These are phyloP conservation scores for Poecilia picta DNA, from an alignment of 2,797 vertebrate genomes.

Conservation along the genomic window DNA sequence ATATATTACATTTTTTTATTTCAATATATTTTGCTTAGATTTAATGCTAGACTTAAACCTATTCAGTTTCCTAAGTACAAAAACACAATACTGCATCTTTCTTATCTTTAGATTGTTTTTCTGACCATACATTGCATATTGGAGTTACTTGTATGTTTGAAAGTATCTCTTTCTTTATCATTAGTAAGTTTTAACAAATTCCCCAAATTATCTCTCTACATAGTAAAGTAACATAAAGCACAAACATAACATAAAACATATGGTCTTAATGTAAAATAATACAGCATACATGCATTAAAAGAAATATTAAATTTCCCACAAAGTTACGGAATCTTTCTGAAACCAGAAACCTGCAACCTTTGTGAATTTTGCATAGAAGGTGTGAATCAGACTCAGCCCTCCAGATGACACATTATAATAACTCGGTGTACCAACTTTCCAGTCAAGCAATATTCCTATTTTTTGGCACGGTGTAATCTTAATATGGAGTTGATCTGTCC, in stretches of 20 bases:
- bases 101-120: neutral
- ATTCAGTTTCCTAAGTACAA: neutral
- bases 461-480: too few species aligned
- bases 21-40: neutral
- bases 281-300: too few species aligned
- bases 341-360: too few species aligned
- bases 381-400: too few species aligned
- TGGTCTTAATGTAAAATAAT: neutral
- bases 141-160: neutral
- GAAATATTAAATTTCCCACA: too few species aligned
- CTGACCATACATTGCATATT: neutral
- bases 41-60: neutral
- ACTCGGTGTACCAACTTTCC: too few species aligned
- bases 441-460: too few species aligned
- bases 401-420: too few species aligned
- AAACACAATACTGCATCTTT: neutral
- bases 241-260: neutral
- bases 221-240: neutral
- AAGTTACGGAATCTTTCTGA: too few species aligned
- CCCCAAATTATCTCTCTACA: neutral
- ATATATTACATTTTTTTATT: neutral
- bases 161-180: too few species aligned
- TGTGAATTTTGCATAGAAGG: too few species aligned
- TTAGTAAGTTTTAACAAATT: neutral
- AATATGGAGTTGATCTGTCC: too few species aligned